Evolutionary conservation across 30 jellyfish, hydroid and myxozoan genomes (phyloP), one percentile per base, ranked within the genome.

Genomic region (Cassiopea xamachana): DNA sequence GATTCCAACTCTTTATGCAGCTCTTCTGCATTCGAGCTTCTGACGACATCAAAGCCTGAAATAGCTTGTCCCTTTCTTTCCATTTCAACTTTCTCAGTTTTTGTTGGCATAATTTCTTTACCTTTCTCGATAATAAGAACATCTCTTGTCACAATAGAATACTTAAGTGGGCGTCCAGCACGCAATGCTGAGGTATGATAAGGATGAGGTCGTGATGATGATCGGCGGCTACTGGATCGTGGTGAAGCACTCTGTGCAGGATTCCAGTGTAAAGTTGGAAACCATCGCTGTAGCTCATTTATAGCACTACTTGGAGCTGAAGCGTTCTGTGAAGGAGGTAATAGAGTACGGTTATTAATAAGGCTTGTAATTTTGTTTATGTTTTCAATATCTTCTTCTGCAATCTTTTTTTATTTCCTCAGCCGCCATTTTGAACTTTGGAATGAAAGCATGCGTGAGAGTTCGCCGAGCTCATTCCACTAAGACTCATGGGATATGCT

Each of bases 31-130:
- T 47, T 79, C 88, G 81, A 60, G 14, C 88, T 45, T 51, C 88
- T 79, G 44, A 39, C 88, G 45, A 79, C 51, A 79, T 79, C 81
- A 17, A 49, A 48, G 43, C 88, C 80, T n/a, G 88, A 48, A 79
- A 79, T 51, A 46, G 48, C 77, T 44, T 81, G 48, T 45, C 88
- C 49, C 45, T 47, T 51, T 73, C 60, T 46, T 51, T 79, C 88
- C 88, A 79, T 46, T 79, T 79, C 60, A 44, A 73, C 68, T 73
- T 47, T 79, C 51, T 79, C 68, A 48, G 74, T n/a, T 47, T 60
- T 50, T 46, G 88, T 39, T 7, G 81, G 88, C 74, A 79, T 17
- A 73, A 13, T 79, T 74, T 74, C 60, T 9, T 48, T 9, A 74
- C 51, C 83, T 19, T 19, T 19, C 48, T 74, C 51, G n/a, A 74